Evolutionary conservation across 2,113 vertebrate genomes (phyloP), one percentile per base, ranked within the genome.

Genomic region (Oxygymnocypris stewartii): DNA sequence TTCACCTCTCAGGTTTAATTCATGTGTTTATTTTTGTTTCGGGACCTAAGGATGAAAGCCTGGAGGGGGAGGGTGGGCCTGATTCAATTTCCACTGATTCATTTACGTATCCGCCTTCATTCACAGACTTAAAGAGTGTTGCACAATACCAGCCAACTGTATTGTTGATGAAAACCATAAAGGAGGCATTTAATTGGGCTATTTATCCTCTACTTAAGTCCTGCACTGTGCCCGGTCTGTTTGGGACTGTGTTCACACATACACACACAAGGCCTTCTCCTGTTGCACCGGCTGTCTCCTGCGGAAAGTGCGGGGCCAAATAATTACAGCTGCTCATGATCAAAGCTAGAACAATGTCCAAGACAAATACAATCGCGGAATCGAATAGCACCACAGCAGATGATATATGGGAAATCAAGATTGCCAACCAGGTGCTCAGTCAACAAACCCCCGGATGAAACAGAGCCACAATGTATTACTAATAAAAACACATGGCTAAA

Each of bases 291-390:
- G 89, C 92, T 92, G 91, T 94, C 93, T 94, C 91, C 92, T 93
- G 88, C 90, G 88, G 87, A 90, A 91, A 91, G 92, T 88, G 90
- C 91, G 86, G 88, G 88, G 84, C 86, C 12, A 83, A 92, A 90
- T 94, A 93, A 94, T 94, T 93, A 94, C 90, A 82, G 88, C 93
- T 92, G 92, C 92, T 92, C 89, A 89, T 90, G 93, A 95, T 95
- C 94, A 94, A 95, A 95, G 93, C 90, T 85, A 61, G 89, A 92
- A 92, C 89, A 89, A 93, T 90, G 92, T 93, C 93, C 93, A 93
- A 94, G 90, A 93, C 90, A 95, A 93, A 94, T 92, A 92, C 84
- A 89, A 90, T 78, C 57, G 82, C 79, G 88, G 91, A 92, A 92
- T 95, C 84, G 51, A 90, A 93, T 94, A 90, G 91, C 93, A 81